phyloP scores from a whole-genome alignment of 2,888 invertebrate genomes.

The Drosophila paracracens region DNA sequence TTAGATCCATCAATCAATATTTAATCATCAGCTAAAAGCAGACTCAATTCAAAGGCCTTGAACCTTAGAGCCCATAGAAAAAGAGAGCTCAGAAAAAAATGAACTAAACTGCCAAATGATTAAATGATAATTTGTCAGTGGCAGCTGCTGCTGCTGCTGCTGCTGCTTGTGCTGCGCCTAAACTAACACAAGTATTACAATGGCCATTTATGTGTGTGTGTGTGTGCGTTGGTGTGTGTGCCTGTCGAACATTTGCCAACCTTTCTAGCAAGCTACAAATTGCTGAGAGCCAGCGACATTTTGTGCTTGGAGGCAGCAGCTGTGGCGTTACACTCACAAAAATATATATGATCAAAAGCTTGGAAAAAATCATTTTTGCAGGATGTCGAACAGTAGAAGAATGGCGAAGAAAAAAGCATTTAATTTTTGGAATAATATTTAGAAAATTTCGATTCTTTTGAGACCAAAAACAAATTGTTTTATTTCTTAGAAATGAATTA shows the following conservation, averaged over 20 bases:
- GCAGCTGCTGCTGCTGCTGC: slow-evolving; percentile 52
- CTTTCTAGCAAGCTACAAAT: slow-evolving; percentile 41
- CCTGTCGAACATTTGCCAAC: slow-evolving; percentile 24
- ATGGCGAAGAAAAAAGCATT: background rate
- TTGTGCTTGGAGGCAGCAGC: slow-evolving; percentile 7
- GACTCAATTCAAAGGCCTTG: slow-evolving; percentile 43
- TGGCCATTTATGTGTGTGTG: slow-evolving; percentile 2
- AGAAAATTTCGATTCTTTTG: background rate
- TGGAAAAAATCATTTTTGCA: background rate
- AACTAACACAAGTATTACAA: slow-evolving; percentile 42
- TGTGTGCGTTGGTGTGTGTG: slow-evolving; percentile 17
- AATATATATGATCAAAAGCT: background rate
- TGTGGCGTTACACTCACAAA: background rate
- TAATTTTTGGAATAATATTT: background rate
- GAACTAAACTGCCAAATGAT: slow-evolving; percentile 60
- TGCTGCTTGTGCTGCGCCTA: slow-evolving; percentile 36
- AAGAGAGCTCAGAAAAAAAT: slow-evolving; percentile 1
- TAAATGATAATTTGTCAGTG: slow-evolving; percentile 75
- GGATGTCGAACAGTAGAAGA: background rate
- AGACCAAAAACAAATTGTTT: background rate
- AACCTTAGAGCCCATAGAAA: slow-evolving; percentile 29
- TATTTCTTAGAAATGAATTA: no score
- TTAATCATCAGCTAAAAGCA: slow-evolving; percentile 44
- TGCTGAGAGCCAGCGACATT: slow-evolving; percentile 1
- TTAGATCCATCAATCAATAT: slow-evolving; percentile 50